Percentiles rank a stretch among this genome's conserved stretches.
phyloP scores from a whole-genome alignment of 2,113 vertebrate species.

The Spea bombifrons region DNA sequence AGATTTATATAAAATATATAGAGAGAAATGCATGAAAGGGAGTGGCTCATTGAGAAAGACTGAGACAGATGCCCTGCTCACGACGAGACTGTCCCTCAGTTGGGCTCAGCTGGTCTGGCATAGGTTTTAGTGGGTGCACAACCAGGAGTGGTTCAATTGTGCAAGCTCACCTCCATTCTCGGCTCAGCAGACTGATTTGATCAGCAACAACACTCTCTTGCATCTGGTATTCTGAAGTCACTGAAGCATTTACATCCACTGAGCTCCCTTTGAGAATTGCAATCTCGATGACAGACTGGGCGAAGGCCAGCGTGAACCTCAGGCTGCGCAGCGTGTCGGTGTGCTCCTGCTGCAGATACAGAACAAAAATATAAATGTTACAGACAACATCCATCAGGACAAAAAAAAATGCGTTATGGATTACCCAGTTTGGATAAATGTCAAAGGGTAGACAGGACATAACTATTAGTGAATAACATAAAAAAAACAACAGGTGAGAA shows the following conservation, averaged over 20 bases:
- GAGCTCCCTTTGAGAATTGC: constrained; percentile 74
- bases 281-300: constrained; percentile 84
- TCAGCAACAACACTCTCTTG: constrained; percentile 90
- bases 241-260: constrained; percentile 57
- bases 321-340: constrained; percentile 81
- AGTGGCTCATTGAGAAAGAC: no score
- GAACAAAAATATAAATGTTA: constrained; percentile 6
- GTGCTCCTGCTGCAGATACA: constrained; percentile 76
- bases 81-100: no score
- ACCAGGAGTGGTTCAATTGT: no score
- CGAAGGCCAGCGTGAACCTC: constrained; percentile 84
- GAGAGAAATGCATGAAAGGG: no score
- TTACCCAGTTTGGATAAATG: no score
- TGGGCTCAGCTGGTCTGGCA: no score
- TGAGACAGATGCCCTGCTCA: no score
- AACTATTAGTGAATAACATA: no score
- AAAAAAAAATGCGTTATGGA: no score
- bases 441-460: no score
- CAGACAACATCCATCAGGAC: not conserved
- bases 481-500: no score
- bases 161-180: constrained; percentile 84
- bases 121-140: no score
- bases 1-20: not conserved
- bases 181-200: constrained; percentile 91
- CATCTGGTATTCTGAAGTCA: constrained; percentile 71